Evolutionary conservation across 2,888 invertebrate genomes (phyloP).

Genomic region (Ophion costatus): DNA sequence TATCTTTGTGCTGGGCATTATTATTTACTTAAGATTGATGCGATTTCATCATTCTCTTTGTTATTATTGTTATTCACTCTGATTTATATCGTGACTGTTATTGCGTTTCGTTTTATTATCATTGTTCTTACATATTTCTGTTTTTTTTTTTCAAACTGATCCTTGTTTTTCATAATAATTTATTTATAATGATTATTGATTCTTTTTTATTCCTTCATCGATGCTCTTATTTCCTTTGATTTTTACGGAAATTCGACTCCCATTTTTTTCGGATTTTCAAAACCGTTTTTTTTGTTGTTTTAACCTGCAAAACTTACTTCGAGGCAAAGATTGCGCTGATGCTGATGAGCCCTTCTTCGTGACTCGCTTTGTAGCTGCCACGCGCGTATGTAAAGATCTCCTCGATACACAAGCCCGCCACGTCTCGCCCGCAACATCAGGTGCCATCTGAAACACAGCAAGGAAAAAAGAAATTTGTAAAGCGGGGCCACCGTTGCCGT

Average conservation of each 20-base stretch:
- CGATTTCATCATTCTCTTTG: no score
- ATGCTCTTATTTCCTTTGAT: no score
- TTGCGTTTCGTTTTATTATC: no score
- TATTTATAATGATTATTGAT: no score
- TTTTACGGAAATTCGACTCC: not conserved
- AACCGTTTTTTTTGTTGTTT: slow-evolving; percentile 70
- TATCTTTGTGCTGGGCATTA: no score
- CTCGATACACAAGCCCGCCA: slow-evolving; percentile 83
- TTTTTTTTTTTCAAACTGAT: not conserved
- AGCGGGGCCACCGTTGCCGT: not conserved
- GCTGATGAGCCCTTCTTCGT: slow-evolving; percentile 79
- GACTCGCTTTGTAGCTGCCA: slow-evolving; percentile 85
- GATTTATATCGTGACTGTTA: no score
- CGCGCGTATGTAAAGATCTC: slow-evolving; percentile 85
- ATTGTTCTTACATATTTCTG: not conserved
- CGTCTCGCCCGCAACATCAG: slow-evolving; percentile 83
- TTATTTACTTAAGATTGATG: no score
- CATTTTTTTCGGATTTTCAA: not conserved
- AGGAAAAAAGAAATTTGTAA: slow-evolving; percentile 43
- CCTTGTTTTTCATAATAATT: not conserved
- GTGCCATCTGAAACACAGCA: slow-evolving; percentile 84
- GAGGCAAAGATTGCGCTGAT: slow-evolving; percentile 79
- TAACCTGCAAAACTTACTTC: slow-evolving; percentile 75
- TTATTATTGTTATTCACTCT: no score
- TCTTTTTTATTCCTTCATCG: no score